Evolutionary conservation across 2,113 vertebrate genomes (phyloP), one percentile per base, ranked within the genome.

Genomic region (Cairina moschata): DNA sequence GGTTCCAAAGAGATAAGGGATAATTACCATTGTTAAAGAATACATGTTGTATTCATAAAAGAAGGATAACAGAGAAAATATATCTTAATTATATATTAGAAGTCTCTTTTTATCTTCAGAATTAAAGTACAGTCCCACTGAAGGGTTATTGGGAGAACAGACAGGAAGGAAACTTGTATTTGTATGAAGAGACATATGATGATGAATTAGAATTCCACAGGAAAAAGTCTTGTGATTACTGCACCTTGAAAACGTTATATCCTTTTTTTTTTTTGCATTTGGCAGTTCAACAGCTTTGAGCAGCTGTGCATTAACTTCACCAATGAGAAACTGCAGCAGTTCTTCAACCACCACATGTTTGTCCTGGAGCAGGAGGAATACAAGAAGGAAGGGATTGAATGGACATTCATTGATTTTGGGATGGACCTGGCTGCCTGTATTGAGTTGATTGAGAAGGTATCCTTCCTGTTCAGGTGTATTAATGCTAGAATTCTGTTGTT

Each of bases 351-450:
- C 88, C 98, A 98, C 98, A 98, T 98, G 98, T 98, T 98, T 4
- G 98, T 99, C 96, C 98, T 99, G 42, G 98, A 99, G 74, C 98
- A 98, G 93, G 98, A 98, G 21, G 98, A 98, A 32, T 99, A 99
- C 96, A 99, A 99, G 95, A 99, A 99, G 52, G 99, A 99, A 21
- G 98, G 99, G 8, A 99, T 99, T 3, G 98, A 98, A 9, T 99
- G 99, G 98, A 97, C 96, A 3, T 99, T 99, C 86, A 99, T 99
- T 16, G 98, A 99, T 95, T 99, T 99, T 6, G 99, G 99, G 3
- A 99, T 99, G 99, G 99, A 99, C 86, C 86, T 99, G 94, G 99
- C 98, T 12, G 98, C 99, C 96, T 99, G 98, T 97, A 99, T 99
- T 6, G 98, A 99, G 97, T 98, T 99, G 9, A 99, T 99, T 4